A percentile compares a stretch with the other conserved stretches of the same genome.
phyloP scores from a whole-genome alignment of 2,888 invertebrate genomes.

The Dendrolimus pini region DNA sequence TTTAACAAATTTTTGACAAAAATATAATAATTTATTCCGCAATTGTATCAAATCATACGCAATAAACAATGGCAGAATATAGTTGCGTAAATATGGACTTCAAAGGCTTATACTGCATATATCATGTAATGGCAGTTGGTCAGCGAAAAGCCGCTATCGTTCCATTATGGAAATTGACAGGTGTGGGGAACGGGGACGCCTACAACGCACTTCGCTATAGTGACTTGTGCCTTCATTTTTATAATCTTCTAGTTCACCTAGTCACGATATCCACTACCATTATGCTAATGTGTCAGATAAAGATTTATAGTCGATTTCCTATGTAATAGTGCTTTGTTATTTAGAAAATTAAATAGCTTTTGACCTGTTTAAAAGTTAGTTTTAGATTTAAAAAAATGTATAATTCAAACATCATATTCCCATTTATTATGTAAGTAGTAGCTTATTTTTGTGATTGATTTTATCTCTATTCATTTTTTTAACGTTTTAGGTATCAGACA shows the following conservation, averaged over 20 bases:
- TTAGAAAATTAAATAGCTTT: background rate
- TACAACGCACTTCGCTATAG: slow-evolving; percentile 29
- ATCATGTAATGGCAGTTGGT: slow-evolving; percentile 43
- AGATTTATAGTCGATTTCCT: slow-evolving; percentile 9
- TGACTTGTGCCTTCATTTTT: slow-evolving; percentile 6
- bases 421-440: no score
- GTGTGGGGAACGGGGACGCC: slow-evolving; percentile 21
- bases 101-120: slow-evolving; percentile 22
- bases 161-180: slow-evolving; percentile 63
- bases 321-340: background rate
- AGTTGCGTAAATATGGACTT: background rate
- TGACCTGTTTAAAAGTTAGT: no score
- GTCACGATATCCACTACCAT: slow-evolving; percentile 1
- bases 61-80: background rate
- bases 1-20: no score
- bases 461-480: no score
- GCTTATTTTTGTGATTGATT: no score
- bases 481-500: no score
- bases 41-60: background rate
- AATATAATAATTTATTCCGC: background rate
- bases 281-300: slow-evolving; percentile 10
- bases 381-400: no score
- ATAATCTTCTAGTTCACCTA: slow-evolving; percentile 12
- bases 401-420: no score
- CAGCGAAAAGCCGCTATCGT: slow-evolving; percentile 41